These are phyloP conservation scores for Calameuta pallipes DNA, from an alignment of 2,888 invertebrate genomes.

Conservation along the genomic window DNA sequence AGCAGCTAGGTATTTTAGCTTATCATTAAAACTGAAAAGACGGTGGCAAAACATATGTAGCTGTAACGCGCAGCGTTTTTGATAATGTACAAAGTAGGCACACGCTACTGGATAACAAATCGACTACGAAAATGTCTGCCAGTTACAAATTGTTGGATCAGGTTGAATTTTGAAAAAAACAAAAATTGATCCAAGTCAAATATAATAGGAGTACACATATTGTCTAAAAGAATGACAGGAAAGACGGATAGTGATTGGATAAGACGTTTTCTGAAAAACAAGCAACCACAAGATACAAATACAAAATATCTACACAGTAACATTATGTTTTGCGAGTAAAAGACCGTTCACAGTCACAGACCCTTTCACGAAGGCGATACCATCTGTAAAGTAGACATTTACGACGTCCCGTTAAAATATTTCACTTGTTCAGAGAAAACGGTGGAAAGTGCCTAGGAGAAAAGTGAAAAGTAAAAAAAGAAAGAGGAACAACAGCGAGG, in stretches of 20 bases:
- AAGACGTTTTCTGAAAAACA: not conserved
- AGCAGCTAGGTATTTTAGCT: no score
- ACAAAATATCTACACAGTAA: not conserved
- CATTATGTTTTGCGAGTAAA: not conserved
- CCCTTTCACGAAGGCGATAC: not conserved
- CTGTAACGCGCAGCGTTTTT: no score
- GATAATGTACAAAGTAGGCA: no score
- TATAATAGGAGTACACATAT: no score
- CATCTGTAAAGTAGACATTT: not conserved
- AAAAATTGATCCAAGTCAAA: no score
- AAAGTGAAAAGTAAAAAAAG: not conserved
- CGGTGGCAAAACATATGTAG: no score
- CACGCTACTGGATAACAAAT: no score
- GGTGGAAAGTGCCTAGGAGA: not conserved
- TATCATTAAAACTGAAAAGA: no score
- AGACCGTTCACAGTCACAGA: not conserved
- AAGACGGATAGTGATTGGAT: not conserved
- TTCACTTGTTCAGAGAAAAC: not conserved
- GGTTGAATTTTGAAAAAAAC: not conserved
- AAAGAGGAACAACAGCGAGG: not conserved
- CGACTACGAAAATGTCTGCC: no score
- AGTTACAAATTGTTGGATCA: not conserved
- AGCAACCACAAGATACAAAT: not conserved
- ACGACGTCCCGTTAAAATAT: not conserved
- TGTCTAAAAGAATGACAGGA: not conserved